Conservation (phyloP, 2,113 vertebrate species). For the Takifugu flavidus region DNA sequence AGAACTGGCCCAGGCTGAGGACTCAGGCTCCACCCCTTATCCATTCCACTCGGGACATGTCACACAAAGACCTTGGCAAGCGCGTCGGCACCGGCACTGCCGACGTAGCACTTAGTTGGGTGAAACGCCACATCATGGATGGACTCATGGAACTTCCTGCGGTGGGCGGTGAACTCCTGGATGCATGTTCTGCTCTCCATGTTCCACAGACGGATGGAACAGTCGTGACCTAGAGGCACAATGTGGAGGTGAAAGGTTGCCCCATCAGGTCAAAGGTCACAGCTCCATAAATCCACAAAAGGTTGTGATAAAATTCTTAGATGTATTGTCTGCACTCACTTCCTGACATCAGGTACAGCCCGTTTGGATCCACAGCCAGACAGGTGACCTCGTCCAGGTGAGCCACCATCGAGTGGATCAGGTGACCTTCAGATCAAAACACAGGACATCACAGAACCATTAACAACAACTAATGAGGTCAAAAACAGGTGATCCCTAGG, state of each 20-base stretch:
- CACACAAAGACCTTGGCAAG: constrained; percentile 96
- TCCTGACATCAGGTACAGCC: constrained; percentile 97
- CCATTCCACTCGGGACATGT: constrained; percentile 51
- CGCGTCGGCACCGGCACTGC: constrained; percentile 93
- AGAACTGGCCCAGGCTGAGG: no score
- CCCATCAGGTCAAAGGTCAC: no score
- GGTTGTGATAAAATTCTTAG: no score
- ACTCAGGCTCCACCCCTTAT: not conserved
- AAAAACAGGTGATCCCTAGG: no score
- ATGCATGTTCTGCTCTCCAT: constrained; percentile 97
- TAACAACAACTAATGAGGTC: no score
- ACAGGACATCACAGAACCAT: not conserved
- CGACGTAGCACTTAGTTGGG: constrained; percentile 92
- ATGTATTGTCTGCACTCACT: constrained; percentile 76
- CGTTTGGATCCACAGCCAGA: constrained; percentile 96
- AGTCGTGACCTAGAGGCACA: constrained; percentile 85
- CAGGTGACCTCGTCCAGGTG: constrained; percentile 95
- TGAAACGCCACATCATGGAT: constrained; percentile 97
- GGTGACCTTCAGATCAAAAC: constrained; percentile 77
- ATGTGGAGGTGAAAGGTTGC: not conserved
- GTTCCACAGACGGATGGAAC: constrained; percentile 96
- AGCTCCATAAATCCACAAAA: no score
- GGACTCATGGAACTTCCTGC: constrained; percentile 94
- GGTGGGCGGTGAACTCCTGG: constrained; percentile 96
- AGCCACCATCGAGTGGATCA: constrained; percentile 96